Evolutionary conservation across 2,888 invertebrate genomes (phyloP).

Genomic region (Hydraecia micacea): DNA sequence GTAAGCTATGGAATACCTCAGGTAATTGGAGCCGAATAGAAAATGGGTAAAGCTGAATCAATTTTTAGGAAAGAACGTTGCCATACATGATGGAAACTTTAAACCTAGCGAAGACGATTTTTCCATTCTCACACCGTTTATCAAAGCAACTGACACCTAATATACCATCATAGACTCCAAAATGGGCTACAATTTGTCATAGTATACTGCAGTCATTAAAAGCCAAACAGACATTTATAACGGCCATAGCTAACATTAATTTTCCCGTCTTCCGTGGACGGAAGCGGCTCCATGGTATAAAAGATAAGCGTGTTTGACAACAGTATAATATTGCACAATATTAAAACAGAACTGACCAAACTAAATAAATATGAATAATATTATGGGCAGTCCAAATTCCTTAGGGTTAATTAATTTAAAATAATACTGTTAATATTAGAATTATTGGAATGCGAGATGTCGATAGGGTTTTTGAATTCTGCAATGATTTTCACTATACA

Average conservation of each 20-base stretch:
- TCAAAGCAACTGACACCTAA: neutral
- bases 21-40: no score
- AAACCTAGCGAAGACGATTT: neutral
- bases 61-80: neutral
- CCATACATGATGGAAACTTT: neutral
- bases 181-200: conserved; percentile 14
- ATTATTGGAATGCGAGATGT: neutral
- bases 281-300: conserved; percentile 5
- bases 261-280: conserved; percentile 20
- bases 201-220: neutral
- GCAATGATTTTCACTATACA: neutral
- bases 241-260: conserved; percentile 24
- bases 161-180: neutral
- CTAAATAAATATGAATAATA: neutral
- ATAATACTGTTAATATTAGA: neutral
- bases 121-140: neutral
- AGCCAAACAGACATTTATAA: conserved; percentile 30
- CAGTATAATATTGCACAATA: conserved; percentile 39
- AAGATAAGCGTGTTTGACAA: conserved; percentile 30
- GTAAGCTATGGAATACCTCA: neutral
- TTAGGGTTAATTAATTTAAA: neutral
- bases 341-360: conserved; percentile 27
- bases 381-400: conserved; percentile 8
- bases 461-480: neutral
- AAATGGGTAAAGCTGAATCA: neutral